A percentile compares a stretch with the other conserved stretches of the same genome.
phyloP scores from a whole-genome alignment of 2,888 invertebrate species.

The Steinernema scapterisci region DNA sequence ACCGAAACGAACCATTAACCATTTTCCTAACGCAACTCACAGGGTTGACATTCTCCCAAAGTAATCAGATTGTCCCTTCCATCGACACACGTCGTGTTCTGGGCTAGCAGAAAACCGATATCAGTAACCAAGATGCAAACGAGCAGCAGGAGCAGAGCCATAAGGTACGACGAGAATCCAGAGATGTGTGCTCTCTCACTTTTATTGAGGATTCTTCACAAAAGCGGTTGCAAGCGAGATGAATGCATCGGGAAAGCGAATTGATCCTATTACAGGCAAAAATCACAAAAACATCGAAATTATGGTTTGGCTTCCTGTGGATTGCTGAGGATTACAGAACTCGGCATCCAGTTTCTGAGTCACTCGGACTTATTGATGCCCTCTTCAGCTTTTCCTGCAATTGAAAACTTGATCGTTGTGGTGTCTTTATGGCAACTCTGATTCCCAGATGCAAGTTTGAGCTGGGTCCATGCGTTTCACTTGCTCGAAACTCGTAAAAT shows the following conservation, averaged over 20 bases:
- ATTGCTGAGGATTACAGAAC: neutral
- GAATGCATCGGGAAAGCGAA: neutral
- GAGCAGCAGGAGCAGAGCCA: neutral
- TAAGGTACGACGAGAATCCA: neutral
- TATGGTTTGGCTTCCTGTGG: neutral
- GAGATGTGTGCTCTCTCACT: neutral
- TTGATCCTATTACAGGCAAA: neutral
- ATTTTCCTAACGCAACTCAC: no score
- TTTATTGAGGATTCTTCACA: neutral
- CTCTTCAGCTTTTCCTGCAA: neutral
- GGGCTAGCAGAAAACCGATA: neutral
- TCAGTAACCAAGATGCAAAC: neutral
- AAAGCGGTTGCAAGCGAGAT: neutral
- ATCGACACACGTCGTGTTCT: constrained; percentile 6
- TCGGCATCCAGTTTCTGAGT: neutral
- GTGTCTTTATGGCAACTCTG: neutral
- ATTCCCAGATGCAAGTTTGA: neutral
- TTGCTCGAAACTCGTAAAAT: no score
- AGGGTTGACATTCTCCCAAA: constrained; percentile 24
- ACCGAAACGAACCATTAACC: no score
- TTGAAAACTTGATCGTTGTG: neutral
- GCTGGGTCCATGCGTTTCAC: no score
- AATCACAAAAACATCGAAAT: constrained; percentile 23
- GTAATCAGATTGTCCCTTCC: constrained; percentile 21
- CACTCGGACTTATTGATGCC: neutral